Conservation (phyloP, 2,113 vertebrate species). For the Varanus salvator region DNA sequence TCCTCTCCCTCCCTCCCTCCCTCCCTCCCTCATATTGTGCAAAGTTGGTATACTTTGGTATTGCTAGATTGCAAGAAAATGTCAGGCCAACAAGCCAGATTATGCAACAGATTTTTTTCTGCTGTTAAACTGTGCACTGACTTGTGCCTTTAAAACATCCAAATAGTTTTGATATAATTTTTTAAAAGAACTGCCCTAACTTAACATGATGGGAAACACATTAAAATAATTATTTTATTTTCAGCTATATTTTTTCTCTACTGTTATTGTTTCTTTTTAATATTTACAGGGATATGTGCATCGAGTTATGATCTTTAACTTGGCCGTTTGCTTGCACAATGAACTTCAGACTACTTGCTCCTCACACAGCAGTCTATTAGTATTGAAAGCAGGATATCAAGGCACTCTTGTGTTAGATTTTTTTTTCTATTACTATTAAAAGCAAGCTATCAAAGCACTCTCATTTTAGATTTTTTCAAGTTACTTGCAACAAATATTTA, state of each 20-base stretch:
- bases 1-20: background rate
- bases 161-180: slow-evolving; percentile 37
- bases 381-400: slow-evolving; percentile 49
- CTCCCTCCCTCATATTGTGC: slow-evolving; percentile 36
- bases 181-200: slow-evolving; percentile 37
- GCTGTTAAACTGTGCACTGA: slow-evolving; percentile 25
- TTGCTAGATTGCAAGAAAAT: slow-evolving; percentile 40
- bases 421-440: slow-evolving; percentile 26
- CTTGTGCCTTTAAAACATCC: slow-evolving; percentile 37
- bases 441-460: slow-evolving; percentile 46
- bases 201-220: slow-evolving; percentile 44
- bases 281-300: slow-evolving; percentile 54
- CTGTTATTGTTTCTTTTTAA: slow-evolving; percentile 36
- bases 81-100: slow-evolving; percentile 31
- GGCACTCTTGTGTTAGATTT: slow-evolving; percentile 28
- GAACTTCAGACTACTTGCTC: slow-evolving; percentile 54
- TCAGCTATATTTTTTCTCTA: slow-evolving; percentile 31
- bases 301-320: slow-evolving; percentile 61
- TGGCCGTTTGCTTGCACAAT: slow-evolving; percentile 48
- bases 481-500: slow-evolving; percentile 57
- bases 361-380: slow-evolving; percentile 54
- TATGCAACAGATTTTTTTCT: slow-evolving; percentile 41
- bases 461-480: slow-evolving; percentile 33
- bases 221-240: slow-evolving; percentile 54
- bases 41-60: slow-evolving; percentile 44